A percentile compares a stretch with the other conserved stretches of the same genome.
Conservation (phyloP, 1,140 invertebrate genomes). For the Trichomalopsis sarcophagae region DNA sequence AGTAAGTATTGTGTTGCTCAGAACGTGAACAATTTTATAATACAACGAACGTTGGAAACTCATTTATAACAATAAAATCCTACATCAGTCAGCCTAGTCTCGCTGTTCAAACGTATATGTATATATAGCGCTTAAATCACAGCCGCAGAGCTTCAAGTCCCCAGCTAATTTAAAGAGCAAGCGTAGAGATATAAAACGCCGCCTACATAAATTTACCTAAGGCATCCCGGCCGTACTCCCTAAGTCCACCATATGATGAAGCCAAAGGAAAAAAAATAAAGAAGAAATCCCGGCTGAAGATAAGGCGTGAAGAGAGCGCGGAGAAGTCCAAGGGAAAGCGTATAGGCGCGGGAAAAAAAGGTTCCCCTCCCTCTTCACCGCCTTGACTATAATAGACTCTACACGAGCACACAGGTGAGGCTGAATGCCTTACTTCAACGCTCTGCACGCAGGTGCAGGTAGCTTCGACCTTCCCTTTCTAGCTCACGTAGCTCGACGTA, state of each 20-base stretch:
- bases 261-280: not conserved
- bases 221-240: not conserved
- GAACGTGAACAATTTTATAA: too few relatives aligned
- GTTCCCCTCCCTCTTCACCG: not conserved
- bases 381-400: not conserved
- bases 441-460: not conserved
- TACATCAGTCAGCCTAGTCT: too few relatives aligned
- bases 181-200: not conserved
- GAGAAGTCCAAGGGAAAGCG: not conserved
- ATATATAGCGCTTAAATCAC: not conserved
- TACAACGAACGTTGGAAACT: too few relatives aligned
- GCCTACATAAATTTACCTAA: constrained; percentile 31
- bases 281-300: not conserved
- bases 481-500: not conserved
- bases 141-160: not conserved
- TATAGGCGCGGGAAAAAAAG: not conserved
- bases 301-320: constrained; percentile 2
- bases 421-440: not conserved
- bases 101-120: too few relatives aligned
- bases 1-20: too few relatives aligned
- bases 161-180: constrained; percentile 14
- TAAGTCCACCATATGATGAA: not conserved
- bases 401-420: not conserved
- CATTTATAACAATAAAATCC: too few relatives aligned
- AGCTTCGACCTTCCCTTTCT: not conserved